Conservation (phyloP, 2,888 invertebrate species). For the Melanargia galathea region DNA sequence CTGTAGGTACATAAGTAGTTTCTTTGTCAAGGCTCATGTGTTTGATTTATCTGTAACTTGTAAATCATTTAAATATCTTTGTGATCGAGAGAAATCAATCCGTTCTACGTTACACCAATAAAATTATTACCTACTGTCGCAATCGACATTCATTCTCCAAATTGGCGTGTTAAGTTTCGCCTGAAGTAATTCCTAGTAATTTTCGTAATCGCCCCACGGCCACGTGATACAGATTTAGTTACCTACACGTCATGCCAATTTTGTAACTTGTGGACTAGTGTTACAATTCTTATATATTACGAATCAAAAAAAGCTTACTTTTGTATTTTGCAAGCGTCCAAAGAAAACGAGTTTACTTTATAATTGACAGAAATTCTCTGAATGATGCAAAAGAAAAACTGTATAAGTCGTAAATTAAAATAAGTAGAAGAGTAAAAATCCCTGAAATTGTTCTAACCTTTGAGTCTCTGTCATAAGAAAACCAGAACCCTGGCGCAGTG, state of each 20-base stretch:
- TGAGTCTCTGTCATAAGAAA: too few relatives aligned
- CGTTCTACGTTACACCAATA: not conserved
- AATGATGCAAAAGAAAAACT: too few relatives aligned
- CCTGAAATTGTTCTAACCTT: too few relatives aligned
- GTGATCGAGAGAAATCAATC: not conserved
- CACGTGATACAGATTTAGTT: constrained; percentile 1
- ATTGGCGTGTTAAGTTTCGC: not conserved
- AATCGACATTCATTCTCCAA: not conserved
- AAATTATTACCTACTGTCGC: not conserved
- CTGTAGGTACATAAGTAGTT: too few relatives aligned
- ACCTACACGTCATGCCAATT: not conserved
- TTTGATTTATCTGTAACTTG: not conserved
- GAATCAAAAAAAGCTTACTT: not conserved
- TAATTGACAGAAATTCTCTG: too few relatives aligned
- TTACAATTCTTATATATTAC: not conserved
- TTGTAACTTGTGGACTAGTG: constrained; percentile 4
- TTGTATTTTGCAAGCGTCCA: too few relatives aligned
- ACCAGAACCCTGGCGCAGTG: too few relatives aligned
- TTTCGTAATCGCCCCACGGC: not conserved
- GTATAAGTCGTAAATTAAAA: too few relatives aligned
- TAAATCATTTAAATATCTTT: not conserved
- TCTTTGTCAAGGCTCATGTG: not conserved
- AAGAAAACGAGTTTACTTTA: too few relatives aligned
- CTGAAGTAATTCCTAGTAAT: not conserved
- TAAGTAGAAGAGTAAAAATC: too few relatives aligned